Base-by-base conservation (phyloP, 2,797 vertebrate species). In the Melanotaenia trifasciata region DNA sequence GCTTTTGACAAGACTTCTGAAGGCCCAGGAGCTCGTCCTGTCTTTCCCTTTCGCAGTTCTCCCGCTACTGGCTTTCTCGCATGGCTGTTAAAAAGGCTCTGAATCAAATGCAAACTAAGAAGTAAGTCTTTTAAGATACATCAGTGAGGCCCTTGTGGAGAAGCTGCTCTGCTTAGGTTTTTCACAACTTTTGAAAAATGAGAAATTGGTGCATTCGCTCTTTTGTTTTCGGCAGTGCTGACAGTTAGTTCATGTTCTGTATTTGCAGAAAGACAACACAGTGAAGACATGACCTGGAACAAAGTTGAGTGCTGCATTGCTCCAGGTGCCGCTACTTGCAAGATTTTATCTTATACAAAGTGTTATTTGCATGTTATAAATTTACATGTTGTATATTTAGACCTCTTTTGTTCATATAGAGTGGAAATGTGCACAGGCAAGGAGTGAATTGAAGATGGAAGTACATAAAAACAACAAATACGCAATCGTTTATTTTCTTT, bases 81-180 rank as follows among this genome's bases (percentile, higher is more conserved):
- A 76, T 78, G 79, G 88, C 89, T 88, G 84, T 89, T 89, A 78
- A 91, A 93, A 92, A 93, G 79, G 85, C 87, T 77, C 69, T 66
- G 74, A 89, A 93, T 94, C 91, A 94, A 94, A 93, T 93, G 87
- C 91, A 94, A 93, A 93, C 91, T 89, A 88, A 90, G 88, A 88
- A 94, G 89, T 91, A 84, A 80, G 81, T 80, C 92, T 95, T 94
- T 94, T 87, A 94, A 90, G 90, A 90, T 87, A 91, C 87, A 92
- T 92, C 87, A 90, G 88, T 91, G 77, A 72, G 62, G 79, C 87
- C 89, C 87, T 89, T 91, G 92, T 87, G 89, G 91, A 94, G 88
- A 91, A 81, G 89, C 89, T 89, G 84, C 88, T 91, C 85, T 88
- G 90, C 92, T 92, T 79, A 83, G 85, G 76, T 87, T 92, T 90